Base-by-base conservation (phyloP, 1,140 invertebrate genomes). In the Araneus ventricosus region DNA sequence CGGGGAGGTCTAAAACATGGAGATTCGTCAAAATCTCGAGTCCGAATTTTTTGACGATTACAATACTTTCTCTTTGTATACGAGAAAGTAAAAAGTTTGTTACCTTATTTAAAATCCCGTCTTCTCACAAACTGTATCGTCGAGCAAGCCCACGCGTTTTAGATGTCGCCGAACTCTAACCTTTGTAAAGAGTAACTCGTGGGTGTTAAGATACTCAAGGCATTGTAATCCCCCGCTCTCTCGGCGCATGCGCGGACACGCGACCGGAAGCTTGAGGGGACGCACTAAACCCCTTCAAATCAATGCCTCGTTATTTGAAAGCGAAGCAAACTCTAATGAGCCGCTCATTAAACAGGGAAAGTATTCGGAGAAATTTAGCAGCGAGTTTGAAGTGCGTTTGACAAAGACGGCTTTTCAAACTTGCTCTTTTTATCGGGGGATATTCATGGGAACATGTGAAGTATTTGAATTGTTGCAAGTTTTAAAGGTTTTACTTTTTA, bases 151-250 rank as follows among this genome's bases (percentile, higher is more conserved):
- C 7, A 57, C 82, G 45, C 82, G 52, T 37, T 39, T 80, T 39
- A 61, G 57, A 70, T 70, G 61, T 70, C 87, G 57, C 39, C 63
- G 87, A 88, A 88, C 87, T 30, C 59, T 88, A 88, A 88, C 87
- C 87, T 88, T 88, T 88, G 27, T 6, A 17, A 14, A 37, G 3
- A 57, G 4, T 59, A 14, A 14, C 10, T 24, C 87, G 87, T 88
- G 87, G 87, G 87, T 88, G 87, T 63, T 70, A 34, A 63, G 34
- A 34, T 37, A 34, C 37, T n/a, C 27, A 70, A 88, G 39, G 63
- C 37, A 14, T 30, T 61, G 45, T 30, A 59, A 86, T 30, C 20
- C 5, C 30, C 84, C n/a, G 8, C 27, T 5, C 30, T 34, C 27
- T 7, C 22, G 1, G 34, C 24, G 82, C 82, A 84, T 84, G 82